Base-by-base conservation (phyloP, 2,888 invertebrate species). In the Schizotus pectinicornis region DNA sequence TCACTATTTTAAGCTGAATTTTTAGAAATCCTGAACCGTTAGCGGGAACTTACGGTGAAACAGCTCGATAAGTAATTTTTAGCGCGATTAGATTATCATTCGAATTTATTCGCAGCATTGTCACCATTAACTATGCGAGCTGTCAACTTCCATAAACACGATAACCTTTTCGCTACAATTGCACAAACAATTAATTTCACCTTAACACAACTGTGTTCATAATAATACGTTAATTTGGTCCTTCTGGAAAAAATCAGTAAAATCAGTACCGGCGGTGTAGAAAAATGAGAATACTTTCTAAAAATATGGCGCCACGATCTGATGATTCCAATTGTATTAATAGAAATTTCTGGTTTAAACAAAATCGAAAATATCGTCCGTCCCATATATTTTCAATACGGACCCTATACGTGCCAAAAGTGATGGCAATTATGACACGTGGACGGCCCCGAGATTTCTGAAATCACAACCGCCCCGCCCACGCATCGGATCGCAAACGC, bases 251-350 rank as follows among this genome's bases (percentile, higher is more conserved):
- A 31, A 12, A 45, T 45, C 22, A 39, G 7, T 12, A 12, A 31
- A 45, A 45, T 45, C 33, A 45, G 34, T 45, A 35, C 32, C 36
- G 5, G 9, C 36, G 8, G 8, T 37, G 37, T 38, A 49, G 38
- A 45, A 53, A 45, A 45, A 53, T 46, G 42, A 50, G 34, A 33
- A 43, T 42, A 33, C 51, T 31, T 41, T 51, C 51, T 45, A 45
- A 45, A 53, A 45, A 45, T 45, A 53, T 53, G 32, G 14, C 45
- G 47, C 36, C 3, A 31, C 48, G 31, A 53, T 53, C 53, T 45
- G 43, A 35, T 37, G 38, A 52, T 52, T 52, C 52, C 52, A 39
- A 51, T 51, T 51, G 43, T 43, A 51, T 51, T 51, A 51, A 51
- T 51, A 51, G 51, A 51, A 42, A 43, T 51, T 51, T 51, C 43